These are phyloP conservation scores for Hirtodrosophila duncani DNA, from an alignment of 2,888 invertebrate genomes.

Conservation along the genomic window DNA sequence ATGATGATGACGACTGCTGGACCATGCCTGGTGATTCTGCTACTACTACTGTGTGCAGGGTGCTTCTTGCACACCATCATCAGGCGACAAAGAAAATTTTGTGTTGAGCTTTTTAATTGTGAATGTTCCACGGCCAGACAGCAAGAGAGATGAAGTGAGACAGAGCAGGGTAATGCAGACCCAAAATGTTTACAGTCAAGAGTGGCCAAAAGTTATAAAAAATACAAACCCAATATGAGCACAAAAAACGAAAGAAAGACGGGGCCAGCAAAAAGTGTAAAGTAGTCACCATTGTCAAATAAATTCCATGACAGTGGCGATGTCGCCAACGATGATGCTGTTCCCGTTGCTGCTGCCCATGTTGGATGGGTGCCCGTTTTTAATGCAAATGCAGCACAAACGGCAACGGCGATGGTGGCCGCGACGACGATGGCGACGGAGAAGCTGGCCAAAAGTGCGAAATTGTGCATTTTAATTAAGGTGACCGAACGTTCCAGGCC, in stretches of 20 bases:
- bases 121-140: constrained; percentile 39
- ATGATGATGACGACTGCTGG: constrained; percentile 32
- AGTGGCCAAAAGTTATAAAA: constrained; percentile 39
- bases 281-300: constrained; percentile 67
- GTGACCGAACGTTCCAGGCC: constrained; percentile 52
- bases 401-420: constrained; percentile 14
- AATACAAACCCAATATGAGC: constrained; percentile 48
- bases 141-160: not conserved
- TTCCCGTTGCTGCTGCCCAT: not conserved
- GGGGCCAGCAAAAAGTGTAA: constrained; percentile 47
- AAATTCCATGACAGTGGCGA: constrained; percentile 56
- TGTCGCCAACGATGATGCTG: constrained; percentile 42
- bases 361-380: constrained; percentile 32
- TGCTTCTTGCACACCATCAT: constrained; percentile 40
- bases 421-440: too few species aligned
- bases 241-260: constrained; percentile 8
- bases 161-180: constrained; percentile 49
- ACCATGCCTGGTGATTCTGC: constrained; percentile 11
- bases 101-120: constrained; percentile 73
- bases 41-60: constrained; percentile 23
- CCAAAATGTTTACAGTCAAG: constrained; percentile 45
- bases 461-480: constrained; percentile 74
- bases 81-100: constrained; percentile 72
- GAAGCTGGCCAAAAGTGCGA: constrained; percentile 69
- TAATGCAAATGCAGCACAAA: constrained; percentile 70